Evolutionary conservation across 2,113 vertebrate species (phyloP), one percentile per base, ranked within the genome.

Genomic region (Aythya baeri): DNA sequence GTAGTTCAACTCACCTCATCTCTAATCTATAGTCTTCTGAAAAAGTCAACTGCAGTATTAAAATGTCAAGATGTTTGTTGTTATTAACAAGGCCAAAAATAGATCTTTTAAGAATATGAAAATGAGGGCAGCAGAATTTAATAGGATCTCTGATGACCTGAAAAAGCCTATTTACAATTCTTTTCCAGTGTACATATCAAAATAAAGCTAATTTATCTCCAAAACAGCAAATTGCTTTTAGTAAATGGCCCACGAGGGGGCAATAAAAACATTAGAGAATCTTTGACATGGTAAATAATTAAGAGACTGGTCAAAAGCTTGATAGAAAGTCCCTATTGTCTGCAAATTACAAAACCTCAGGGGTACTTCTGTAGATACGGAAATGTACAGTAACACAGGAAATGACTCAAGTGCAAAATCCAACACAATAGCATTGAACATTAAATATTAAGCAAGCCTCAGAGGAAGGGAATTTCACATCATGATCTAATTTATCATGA

Each of bases 221-320:
- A 93, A 97, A 98, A 84, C 55, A 97, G 94, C 93, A 97, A 96
- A 96, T 97, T 97, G 75, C 81, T 97, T 97, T 97, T 82, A 97
- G 95, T 44, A 97, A 97, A 97, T 91, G 77, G 91, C 72, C 54
- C 97, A 96, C 83, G 68, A 89, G 96, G 85, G 98, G 95, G 34
- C 83, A 96, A 98, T 97, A 96, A 98, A 98, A 97, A 95, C 80
- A 94, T 94, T 89, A 97, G 87, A 96, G 63, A 92, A 97, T 96
- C 83, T 96, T 94, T 97, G 96, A 96, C 79, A 75, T 95, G 34
- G 68, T 97, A 97, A 98, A 97, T 97, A 98, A 97, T 97, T 97
- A 96, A 97, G 52, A 94, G 89, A 91, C 88, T 92, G 95, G 95
- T 97, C 94, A 96, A 96, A 92, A 94, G 58, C 74, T 94, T 96